Conservation (phyloP, 2,113 vertebrate species). For the Myrmecophaga tridactyla region DNA sequence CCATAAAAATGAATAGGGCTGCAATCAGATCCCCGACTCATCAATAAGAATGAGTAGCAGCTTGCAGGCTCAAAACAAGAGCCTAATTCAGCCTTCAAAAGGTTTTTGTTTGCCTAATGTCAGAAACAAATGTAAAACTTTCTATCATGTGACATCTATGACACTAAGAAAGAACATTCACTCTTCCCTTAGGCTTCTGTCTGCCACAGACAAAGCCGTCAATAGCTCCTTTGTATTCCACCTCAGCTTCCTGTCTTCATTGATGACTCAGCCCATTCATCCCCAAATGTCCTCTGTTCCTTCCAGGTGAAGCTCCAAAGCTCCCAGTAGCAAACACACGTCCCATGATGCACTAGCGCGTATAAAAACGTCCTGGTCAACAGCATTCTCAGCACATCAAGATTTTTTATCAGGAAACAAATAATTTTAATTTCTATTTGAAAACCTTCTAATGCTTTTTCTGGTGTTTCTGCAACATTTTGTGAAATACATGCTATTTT, state of each 20-base stretch:
- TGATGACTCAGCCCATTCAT: constrained; percentile 34
- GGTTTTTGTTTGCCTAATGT: constrained; percentile 75
- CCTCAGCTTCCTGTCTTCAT: constrained; percentile 42
- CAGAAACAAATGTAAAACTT: constrained; percentile 79
- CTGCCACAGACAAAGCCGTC: constrained; percentile 65
- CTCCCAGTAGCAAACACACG: background rate
- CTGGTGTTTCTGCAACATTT: background rate
- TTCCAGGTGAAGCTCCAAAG: constrained; percentile 65
- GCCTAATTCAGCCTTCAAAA: constrained; percentile 73
- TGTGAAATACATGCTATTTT: background rate
- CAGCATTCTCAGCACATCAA: background rate
- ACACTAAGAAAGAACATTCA: constrained; percentile 40
- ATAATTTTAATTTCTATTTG: background rate
- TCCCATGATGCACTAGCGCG: background rate
- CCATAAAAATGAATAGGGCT: constrained; percentile 34
- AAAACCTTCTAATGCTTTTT: background rate
- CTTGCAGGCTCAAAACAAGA: constrained; percentile 63
- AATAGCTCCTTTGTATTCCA: constrained; percentile 62
- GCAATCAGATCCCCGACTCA: constrained; percentile 27
- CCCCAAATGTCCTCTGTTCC: constrained; percentile 19
- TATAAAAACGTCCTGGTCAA: background rate
- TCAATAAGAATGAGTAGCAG: constrained; percentile 38
- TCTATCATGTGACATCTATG: constrained; percentile 65
- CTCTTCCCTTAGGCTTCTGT: constrained; percentile 66
- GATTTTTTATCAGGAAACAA: background rate